Percentiles rank a stretch among this genome's conserved stretches.
These are phyloP conservation scores for Scaptomyza parva DNA, from an alignment of 2,888 invertebrate genomes.

Conservation along the genomic window DNA sequence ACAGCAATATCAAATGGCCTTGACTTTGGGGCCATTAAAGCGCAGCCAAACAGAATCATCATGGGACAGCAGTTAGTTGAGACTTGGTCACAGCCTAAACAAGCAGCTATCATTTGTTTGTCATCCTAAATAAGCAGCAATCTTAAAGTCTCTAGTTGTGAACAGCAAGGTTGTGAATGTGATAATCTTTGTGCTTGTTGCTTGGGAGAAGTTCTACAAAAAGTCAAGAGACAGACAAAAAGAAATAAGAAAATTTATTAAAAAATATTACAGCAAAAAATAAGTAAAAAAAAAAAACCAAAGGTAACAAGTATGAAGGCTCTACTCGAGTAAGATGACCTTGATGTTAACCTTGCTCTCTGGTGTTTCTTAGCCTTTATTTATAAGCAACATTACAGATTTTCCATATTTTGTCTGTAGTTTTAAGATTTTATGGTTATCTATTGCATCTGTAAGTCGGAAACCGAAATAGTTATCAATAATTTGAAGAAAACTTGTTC, in stretches of 20 bases:
- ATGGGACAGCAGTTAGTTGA: neutral
- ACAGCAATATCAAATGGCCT: conserved; percentile 29
- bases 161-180: neutral
- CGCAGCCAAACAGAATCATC: conserved; percentile 3
- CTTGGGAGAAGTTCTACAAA: neutral
- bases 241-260: neutral
- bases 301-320: no score
- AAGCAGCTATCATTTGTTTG: conserved; percentile 34
- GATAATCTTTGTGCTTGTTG: neutral
- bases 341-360: no score
- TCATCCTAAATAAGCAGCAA: conserved; percentile 46
- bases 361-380: no score
- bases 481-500: no score
- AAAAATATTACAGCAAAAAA: no score
- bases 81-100: conserved; percentile 21
- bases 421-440: no score
- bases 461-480: no score
- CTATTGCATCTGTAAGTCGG: no score
- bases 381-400: no score
- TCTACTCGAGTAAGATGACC: no score
- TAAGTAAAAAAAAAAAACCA: no score
- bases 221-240: neutral
- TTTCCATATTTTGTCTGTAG: no score
- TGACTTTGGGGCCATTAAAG: conserved; percentile 31
- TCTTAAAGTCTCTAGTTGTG: neutral